A percentile compares a stretch with the other conserved stretches of the same genome.
Conservation (phyloP, 1,140 invertebrate genomes). For the Colletes gigas region DNA sequence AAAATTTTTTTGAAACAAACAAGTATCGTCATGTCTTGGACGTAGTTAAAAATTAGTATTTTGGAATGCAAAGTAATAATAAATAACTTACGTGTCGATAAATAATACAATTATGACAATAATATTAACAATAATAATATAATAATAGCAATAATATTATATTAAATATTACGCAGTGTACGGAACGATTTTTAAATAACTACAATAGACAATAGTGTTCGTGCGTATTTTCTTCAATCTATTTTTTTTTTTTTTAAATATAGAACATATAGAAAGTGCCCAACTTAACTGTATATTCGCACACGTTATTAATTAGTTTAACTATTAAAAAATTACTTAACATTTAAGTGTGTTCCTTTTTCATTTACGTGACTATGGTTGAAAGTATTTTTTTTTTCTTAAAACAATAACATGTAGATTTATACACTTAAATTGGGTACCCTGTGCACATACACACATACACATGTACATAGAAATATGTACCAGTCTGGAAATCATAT, state of each 20-base stretch:
- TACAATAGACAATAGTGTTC: constrained; percentile 74
- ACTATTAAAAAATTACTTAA: not conserved
- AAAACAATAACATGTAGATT: not conserved
- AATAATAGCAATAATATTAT: constrained; percentile 45
- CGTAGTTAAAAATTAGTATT: constrained; percentile 46
- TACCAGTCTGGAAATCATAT: constrained; percentile 23
- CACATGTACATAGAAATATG: constrained; percentile 1
- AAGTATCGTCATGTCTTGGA: constrained; percentile 49
- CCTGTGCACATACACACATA: constrained; percentile 25
- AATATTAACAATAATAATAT: constrained; percentile 24
- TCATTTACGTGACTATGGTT: not conserved
- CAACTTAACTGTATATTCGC: constrained; percentile 27
- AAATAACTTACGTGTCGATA: constrained; percentile 76
- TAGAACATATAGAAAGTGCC: constrained; percentile 31
- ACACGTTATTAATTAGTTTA: not conserved
- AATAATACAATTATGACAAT: constrained; percentile 64
- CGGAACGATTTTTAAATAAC: constrained; percentile 75
- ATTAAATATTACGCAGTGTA: constrained; percentile 75
- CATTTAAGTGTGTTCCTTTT: constrained; percentile 3
- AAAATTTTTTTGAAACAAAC: constrained; percentile 19
- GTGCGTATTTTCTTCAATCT: constrained; percentile 43
- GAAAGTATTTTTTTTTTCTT: not conserved
- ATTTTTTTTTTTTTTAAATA: constrained; percentile 16
- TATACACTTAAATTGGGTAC: constrained; percentile 21
- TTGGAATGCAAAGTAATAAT: constrained; percentile 79